Conservation (phyloP, 2,888 invertebrate genomes). For the Chalcis sispes region DNA sequence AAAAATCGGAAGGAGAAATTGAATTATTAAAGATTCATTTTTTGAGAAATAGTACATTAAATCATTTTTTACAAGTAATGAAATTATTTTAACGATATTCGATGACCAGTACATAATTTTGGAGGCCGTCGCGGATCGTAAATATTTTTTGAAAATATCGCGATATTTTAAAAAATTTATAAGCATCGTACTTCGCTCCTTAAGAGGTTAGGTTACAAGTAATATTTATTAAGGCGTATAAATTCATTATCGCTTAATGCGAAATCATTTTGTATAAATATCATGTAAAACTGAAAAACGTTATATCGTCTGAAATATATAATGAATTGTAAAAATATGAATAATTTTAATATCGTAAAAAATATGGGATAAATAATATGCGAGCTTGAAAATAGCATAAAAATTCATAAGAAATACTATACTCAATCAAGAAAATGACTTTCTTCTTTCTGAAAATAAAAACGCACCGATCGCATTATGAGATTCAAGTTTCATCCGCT, state of each 20-base stretch:
- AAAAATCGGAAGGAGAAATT: too few relatives aligned
- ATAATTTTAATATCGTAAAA: not conserved
- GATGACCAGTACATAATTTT: not conserved
- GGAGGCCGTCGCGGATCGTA: not conserved
- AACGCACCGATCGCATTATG: slow-evolving; percentile 30
- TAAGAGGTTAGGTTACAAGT: slow-evolving; percentile 3
- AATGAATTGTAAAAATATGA: not conserved
- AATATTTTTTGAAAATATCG: slow-evolving; percentile 9
- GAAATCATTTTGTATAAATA: not conserved
- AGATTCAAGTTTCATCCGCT: slow-evolving; percentile 28
- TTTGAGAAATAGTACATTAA: slow-evolving; percentile 10
- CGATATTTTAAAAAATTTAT: slow-evolving; percentile 1
- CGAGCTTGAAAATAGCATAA: not conserved
- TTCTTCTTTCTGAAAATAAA: slow-evolving; percentile 17
- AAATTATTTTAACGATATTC: slow-evolving; percentile 7
- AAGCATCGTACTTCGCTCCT: not conserved
- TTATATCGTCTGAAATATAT: not conserved
- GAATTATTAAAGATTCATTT: not conserved
- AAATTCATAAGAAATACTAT: slow-evolving; percentile 22
- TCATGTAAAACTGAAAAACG: not conserved
- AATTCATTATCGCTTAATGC: slow-evolving; percentile 11
- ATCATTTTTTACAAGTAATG: slow-evolving; percentile 1
- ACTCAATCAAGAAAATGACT: slow-evolving; percentile 36
- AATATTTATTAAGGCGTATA: slow-evolving; percentile 8
- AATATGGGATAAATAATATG: slow-evolving; percentile 10